Conservation (phyloP, 2,797 vertebrate genomes). For the Brachyrhaphis roseni region DNA sequence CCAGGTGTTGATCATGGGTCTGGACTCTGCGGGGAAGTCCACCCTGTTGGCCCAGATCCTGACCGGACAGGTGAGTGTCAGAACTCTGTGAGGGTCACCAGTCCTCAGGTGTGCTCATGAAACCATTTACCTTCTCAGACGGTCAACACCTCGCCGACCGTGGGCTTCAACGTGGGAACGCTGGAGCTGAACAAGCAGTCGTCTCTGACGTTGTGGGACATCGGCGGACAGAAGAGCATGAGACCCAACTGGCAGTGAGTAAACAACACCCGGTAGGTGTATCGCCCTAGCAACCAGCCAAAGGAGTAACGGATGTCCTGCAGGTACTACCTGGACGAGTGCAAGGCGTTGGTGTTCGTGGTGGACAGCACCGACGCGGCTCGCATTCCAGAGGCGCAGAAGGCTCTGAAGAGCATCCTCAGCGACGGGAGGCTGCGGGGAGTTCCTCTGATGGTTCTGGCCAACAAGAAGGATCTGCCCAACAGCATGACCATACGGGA, state of each 20-base stretch:
- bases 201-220: slow-evolving; percentile 86
- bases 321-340: slow-evolving; percentile 83
- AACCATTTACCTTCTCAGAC: slow-evolving; percentile 64
- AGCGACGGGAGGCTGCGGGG: slow-evolving; percentile 72
- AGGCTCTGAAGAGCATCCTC: slow-evolving; percentile 78
- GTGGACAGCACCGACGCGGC: slow-evolving; percentile 83
- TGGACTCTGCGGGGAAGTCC: slow-evolving; percentile 75
- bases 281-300: not conserved
- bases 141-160: slow-evolving; percentile 85
- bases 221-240: slow-evolving; percentile 86
- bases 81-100: not conserved
- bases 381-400: slow-evolving; percentile 80
- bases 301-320: not conserved
- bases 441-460: slow-evolving; percentile 87
- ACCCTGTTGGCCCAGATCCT: slow-evolving; percentile 62
- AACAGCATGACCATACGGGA: slow-evolving; percentile 76
- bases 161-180: slow-evolving; percentile 90
- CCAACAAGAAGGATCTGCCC: slow-evolving; percentile 88
- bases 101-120: not conserved
- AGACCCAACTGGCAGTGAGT: slow-evolving; percentile 83
- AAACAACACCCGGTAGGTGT: not conserved
- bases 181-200: slow-evolving; percentile 79
- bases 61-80: slow-evolving; percentile 60
- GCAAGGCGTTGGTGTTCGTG: slow-evolving; percentile 83
- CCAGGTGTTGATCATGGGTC: slow-evolving; percentile 70